A percentile compares a stretch with the other conserved stretches of the same genome.
Evolutionary conservation across 2,888 invertebrate species (phyloP).

Genomic region (Drosophila cyrtoloma): DNA sequence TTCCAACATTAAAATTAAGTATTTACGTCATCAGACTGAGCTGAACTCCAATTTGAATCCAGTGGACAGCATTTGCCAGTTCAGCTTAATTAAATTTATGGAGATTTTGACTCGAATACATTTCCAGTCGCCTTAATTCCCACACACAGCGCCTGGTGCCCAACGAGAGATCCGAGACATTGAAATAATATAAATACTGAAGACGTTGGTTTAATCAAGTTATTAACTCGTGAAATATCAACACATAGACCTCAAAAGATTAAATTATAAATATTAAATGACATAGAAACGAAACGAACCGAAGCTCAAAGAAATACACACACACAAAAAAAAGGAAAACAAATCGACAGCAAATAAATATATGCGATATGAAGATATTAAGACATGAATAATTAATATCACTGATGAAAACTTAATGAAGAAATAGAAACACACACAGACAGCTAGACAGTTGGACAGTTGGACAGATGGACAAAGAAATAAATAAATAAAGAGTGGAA

Average conservation of each 20-base stretch:
- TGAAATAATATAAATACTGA: slow-evolving; percentile 39
- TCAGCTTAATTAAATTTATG: slow-evolving; percentile 68
- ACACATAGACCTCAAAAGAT: slow-evolving; percentile 71
- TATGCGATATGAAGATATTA: slow-evolving; percentile 78
- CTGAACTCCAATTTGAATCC: slow-evolving; percentile 11
- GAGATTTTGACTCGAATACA: slow-evolving; percentile 48
- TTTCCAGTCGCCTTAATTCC: slow-evolving; percentile 50
- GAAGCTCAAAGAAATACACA: slow-evolving; percentile 19
- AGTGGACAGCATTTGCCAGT: slow-evolving; percentile 42
- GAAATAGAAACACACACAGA: slow-evolving; percentile 69
- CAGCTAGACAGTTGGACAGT: slow-evolving; percentile 7
- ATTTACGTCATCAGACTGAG: slow-evolving; percentile 16
- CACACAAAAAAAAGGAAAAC: slow-evolving; percentile 12
- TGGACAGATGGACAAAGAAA: slow-evolving; percentile 13
- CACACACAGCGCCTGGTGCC: slow-evolving; percentile 64
- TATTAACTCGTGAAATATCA: slow-evolving; percentile 80
- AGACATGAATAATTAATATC: slow-evolving; percentile 82
- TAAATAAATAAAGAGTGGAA: slow-evolving; percentile 61
- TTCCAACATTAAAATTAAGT: slow-evolving; percentile 4
- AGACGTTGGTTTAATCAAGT: slow-evolving; percentile 75
- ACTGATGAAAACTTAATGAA: slow-evolving; percentile 82
- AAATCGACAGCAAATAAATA: slow-evolving; percentile 60
- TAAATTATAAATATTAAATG: slow-evolving; percentile 79
- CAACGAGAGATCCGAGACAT: slow-evolving; percentile 18
- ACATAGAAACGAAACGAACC: slow-evolving; percentile 64